These are phyloP conservation scores for Alosa sapidissima DNA, from an alignment of 2,797 vertebrate genomes.

Conservation along the genomic window DNA sequence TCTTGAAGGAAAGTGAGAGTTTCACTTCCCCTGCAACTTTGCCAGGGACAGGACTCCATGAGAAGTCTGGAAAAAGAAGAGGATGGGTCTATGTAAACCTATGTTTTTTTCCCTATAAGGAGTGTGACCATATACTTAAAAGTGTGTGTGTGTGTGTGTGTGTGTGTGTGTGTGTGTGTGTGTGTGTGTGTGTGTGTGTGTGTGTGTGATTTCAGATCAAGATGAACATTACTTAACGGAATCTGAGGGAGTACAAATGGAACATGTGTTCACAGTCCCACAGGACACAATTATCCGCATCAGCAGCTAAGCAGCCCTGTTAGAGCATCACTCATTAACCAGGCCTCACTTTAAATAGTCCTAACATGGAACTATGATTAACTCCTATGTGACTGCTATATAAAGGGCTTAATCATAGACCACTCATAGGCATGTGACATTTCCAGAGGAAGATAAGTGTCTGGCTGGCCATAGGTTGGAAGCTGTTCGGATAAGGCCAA, in stretches of 20 bases:
- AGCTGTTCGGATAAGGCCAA: not conserved
- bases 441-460: conserved; percentile 36
- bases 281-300: conserved; percentile 2
- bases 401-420: not conserved
- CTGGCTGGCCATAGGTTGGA: conserved; percentile 20
- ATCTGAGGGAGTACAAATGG: not conserved
- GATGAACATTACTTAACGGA: not conserved
- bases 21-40: conserved; percentile 91
- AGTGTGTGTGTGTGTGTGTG: not conserved
- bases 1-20: conserved; percentile 93
- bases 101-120: not conserved
- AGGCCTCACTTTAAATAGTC: not conserved
- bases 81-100: not conserved
- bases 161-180: too few relatives aligned
- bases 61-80: conserved; percentile 70
- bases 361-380: conserved; percentile 1
- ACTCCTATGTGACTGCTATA: not conserved
- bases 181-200: too few relatives aligned
- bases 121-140: not conserved
- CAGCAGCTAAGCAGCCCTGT: not conserved
- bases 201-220: too few relatives aligned
- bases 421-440: not conserved
- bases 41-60: conserved; percentile 80
- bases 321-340: not conserved
- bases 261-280: not conserved